Base-by-base conservation (phyloP, 2,113 vertebrate genomes). In the Hyaena hyaena region DNA sequence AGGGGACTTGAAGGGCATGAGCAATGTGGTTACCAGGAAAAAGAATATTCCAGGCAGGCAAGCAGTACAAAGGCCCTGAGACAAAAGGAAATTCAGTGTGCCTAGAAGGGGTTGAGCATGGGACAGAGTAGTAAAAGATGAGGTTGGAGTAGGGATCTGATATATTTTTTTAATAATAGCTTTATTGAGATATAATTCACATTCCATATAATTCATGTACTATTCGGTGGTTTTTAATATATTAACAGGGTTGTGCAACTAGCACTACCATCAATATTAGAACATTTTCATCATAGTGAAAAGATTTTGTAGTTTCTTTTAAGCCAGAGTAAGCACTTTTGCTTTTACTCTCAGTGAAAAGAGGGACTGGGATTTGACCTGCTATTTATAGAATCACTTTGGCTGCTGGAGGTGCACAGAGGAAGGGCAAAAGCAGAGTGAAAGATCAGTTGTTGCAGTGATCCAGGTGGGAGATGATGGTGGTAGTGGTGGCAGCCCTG, bases 271-370 rank as follows among this genome's bases (percentile, higher is more conserved):
- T 53, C 43, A 31, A 10, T 43, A 66, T 81, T 82, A 73, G 23
- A 86, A 87, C 28, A 63, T 45, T 68, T 79, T 92, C 16, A 92
- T 92, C 11, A 24, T 11, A 1, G 45, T 43, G 45, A 85, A 55
- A 2, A 81, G 26, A 86, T 81, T 94, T 79, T 69, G 10, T 26
- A 58, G 50, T 65, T 1, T 31, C 50, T 74, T 92, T 74, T 66
- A 88, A 88, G n/a, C 76, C 69, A 58, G 7, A 63, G 23, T 28
- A 88, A 83, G 45, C 4, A 90, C 43, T 71, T 82, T 55, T 31
- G 15, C 16, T 91, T 95, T 95, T 68, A 39, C 71, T 45, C 43
- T 79, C 45, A 77, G 68, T 28, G 15, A 84, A 80, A 95, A 92
- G 45, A 33, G 19, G 9, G 43, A 81, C 58, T 24, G 28, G 43